Conservation (phyloP, 1,140 invertebrate genomes). For the Rhyzopertha dominica region DNA sequence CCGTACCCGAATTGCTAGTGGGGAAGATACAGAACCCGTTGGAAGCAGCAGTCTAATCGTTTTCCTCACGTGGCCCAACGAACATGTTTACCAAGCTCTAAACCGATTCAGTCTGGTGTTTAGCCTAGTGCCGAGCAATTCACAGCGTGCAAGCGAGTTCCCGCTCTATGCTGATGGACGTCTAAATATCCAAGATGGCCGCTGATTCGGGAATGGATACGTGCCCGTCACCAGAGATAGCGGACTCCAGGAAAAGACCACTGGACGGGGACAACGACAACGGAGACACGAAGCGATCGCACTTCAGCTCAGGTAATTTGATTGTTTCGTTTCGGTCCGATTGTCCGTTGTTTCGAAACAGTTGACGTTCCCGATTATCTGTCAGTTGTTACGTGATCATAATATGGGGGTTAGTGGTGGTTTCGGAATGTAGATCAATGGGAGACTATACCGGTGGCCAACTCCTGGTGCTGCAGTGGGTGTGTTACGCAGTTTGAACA, state of each 20-base stretch:
- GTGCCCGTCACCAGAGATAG: conserved; percentile 74
- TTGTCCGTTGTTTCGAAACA: too few relatives aligned
- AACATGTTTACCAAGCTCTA: neutral
- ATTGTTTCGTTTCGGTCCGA: too few relatives aligned
- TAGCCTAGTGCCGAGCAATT: conserved; percentile 9
- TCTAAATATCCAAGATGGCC: conserved; percentile 55
- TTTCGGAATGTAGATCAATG: too few relatives aligned
- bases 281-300: conserved; percentile 80
- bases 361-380: too few relatives aligned
- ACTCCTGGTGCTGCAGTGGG: conserved; percentile 3
- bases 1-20: neutral
- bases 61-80: neutral
- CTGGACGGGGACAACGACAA: conserved; percentile 80
- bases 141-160: conserved; percentile 8
- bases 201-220: conserved; percentile 77
- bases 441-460: too few relatives aligned
- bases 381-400: too few relatives aligned
- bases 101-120: neutral
- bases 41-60: neutral
- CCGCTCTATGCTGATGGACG: conserved; percentile 36
- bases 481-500: conserved; percentile 5
- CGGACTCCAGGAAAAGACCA: conserved; percentile 79
- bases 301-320: conserved; percentile 82
- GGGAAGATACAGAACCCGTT: neutral
- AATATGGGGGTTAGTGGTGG: too few relatives aligned